Conservation (phyloP, 1,140 invertebrate genomes). For the Caerostris extrusa region DNA sequence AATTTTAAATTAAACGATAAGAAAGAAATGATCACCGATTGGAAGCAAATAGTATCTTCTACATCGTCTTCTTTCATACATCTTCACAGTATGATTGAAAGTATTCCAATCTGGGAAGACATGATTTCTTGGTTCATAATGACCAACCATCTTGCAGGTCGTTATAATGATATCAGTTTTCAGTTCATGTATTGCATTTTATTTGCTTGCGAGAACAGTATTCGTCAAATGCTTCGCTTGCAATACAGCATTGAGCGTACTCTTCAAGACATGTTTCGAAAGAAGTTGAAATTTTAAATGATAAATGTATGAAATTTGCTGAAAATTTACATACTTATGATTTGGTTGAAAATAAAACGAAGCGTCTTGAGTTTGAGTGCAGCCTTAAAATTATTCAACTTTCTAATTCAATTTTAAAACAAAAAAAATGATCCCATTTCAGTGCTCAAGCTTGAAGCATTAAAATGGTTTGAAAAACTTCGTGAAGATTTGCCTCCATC, state of each 20-base stretch:
- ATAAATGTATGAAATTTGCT: neutral
- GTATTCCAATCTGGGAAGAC: neutral
- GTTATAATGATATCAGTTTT: neutral
- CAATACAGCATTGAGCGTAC: neutral
- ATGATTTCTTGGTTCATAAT: neutral
- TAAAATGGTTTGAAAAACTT: neutral
- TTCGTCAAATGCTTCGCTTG: neutral
- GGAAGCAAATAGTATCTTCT: neutral
- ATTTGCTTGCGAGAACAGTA: neutral
- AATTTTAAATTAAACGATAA: neutral
- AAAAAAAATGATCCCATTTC: neutral
- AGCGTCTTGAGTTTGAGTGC: neutral
- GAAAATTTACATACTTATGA: neutral
- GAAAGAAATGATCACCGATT: neutral
- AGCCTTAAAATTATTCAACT: slow-evolving; percentile 7
- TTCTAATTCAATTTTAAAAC: neutral
- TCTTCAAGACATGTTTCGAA: neutral
- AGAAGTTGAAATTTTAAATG: neutral
- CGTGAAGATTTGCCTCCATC: neutral
- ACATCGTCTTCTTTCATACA: neutral
- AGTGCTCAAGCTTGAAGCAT: neutral
- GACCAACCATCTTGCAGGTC: neutral
- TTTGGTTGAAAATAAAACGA: neutral
- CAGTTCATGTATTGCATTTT: neutral
- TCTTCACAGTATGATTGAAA: neutral